Evolutionary conservation across 1,140 invertebrate genomes (phyloP).

Genomic region (Ceratitis capitata): DNA sequence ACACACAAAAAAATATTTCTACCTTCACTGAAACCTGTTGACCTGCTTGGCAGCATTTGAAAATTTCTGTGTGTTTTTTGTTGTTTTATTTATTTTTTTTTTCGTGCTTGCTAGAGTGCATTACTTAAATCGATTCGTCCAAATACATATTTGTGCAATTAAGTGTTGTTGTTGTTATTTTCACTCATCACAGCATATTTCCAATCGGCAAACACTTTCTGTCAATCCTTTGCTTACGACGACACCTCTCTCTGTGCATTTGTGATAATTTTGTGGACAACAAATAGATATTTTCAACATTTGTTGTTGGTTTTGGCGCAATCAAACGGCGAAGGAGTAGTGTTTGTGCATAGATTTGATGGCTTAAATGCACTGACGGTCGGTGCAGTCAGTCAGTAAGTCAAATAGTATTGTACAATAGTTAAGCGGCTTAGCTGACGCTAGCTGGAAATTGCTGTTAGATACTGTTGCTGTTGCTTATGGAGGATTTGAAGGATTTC

Average conservation of each 20-base stretch:
- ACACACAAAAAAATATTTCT: not conserved
- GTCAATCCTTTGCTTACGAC: not conserved
- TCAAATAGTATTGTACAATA: too few relatives aligned
- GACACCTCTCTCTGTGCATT: not conserved
- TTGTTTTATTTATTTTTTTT: not conserved
- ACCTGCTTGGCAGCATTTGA: not conserved
- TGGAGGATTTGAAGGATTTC: too few relatives aligned
- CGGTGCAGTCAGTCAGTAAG: not conserved
- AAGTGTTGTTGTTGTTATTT: not conserved
- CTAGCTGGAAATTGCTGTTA: not conserved
- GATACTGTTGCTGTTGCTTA: too few relatives aligned
- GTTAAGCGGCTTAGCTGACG: not conserved
- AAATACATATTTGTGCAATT: not conserved
- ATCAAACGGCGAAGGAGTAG: not conserved
- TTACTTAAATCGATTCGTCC: not conserved
- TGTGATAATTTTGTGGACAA: not conserved
- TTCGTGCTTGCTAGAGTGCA: not conserved
- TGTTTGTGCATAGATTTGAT: not conserved
- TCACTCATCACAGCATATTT: not conserved
- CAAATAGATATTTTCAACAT: not conserved
- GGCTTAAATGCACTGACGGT: too few relatives aligned
- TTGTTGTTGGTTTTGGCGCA: not conserved
- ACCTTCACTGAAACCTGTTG: slow-evolving; percentile 1
- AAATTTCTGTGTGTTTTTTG: not conserved
- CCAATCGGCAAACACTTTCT: not conserved